These are phyloP conservation scores for Gymnocypris eckloni DNA, from an alignment of 2,797 vertebrate genomes.

Conservation along the genomic window DNA sequence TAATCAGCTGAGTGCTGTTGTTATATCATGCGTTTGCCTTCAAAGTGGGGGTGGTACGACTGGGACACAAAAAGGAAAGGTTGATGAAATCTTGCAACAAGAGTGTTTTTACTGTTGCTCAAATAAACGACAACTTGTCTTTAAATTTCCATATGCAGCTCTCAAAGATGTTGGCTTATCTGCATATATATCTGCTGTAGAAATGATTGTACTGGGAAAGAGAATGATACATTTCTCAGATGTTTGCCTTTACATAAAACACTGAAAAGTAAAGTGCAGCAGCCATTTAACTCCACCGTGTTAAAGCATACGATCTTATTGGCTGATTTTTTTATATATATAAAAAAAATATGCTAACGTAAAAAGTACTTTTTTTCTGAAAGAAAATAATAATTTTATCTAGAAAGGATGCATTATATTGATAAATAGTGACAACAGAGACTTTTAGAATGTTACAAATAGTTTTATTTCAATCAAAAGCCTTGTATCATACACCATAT, in stretches of 20 bases:
- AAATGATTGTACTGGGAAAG: background rate
- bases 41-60: background rate
- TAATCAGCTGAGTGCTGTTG: slow-evolving; percentile 46
- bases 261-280: too few relatives aligned
- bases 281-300: background rate
- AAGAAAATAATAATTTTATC: background rate
- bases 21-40: background rate
- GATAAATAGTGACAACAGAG: background rate
- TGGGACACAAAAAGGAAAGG: slow-evolving; percentile 14
- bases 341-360: background rate
- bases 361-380: background rate
- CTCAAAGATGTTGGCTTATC: background rate
- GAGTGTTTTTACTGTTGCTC: background rate
- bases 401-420: background rate
- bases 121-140: background rate
- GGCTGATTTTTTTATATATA: background rate
- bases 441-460: background rate
- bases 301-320: background rate
- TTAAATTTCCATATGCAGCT: slow-evolving; percentile 5
- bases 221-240: background rate
- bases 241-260: background rate
- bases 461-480: background rate
- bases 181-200: background rate
- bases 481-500: background rate
- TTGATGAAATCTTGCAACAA: background rate